These are phyloP conservation scores for Climacteris rufus DNA, from an alignment of 2,113 vertebrate species.

Conservation along the genomic window DNA sequence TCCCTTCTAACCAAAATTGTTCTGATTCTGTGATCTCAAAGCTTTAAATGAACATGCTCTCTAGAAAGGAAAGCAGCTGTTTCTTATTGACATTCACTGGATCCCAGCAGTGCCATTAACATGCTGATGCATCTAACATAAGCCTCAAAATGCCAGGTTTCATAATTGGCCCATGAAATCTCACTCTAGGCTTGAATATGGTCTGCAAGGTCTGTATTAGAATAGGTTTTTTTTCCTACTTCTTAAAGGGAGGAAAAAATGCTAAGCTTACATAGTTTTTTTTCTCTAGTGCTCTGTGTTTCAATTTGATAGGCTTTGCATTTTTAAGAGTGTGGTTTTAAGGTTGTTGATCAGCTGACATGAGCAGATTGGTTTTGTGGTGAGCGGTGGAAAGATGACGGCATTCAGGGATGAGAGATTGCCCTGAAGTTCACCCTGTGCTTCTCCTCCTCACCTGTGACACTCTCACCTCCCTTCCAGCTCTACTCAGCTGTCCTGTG, in stretches of 20 bases:
- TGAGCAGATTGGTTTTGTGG: background rate
- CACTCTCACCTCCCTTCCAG: background rate
- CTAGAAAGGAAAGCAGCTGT: constrained; percentile 4
- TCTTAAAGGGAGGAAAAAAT: background rate
- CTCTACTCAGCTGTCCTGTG: background rate
- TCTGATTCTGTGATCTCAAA: background rate
- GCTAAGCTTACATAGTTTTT: background rate
- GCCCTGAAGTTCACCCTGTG: background rate
- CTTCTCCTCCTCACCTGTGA: background rate
- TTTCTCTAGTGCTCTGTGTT: background rate
- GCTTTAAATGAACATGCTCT: background rate
- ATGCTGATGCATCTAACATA: background rate
- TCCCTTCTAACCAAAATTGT: background rate
- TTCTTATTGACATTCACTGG: constrained; percentile 29
- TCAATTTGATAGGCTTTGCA: background rate
- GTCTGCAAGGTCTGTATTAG: background rate
- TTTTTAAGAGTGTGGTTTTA: background rate
- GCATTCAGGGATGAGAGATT: background rate
- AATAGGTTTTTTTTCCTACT: background rate
- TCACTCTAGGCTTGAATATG: background rate
- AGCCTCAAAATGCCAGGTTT: constrained; percentile 36
- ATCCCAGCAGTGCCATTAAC: constrained; percentile 45
- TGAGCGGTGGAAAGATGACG: accelerated
- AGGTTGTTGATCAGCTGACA: background rate
- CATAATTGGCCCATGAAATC: constrained; percentile 15